phyloP scores from a whole-genome alignment of 2,113 vertebrate species.

The Rhineura floridana region DNA sequence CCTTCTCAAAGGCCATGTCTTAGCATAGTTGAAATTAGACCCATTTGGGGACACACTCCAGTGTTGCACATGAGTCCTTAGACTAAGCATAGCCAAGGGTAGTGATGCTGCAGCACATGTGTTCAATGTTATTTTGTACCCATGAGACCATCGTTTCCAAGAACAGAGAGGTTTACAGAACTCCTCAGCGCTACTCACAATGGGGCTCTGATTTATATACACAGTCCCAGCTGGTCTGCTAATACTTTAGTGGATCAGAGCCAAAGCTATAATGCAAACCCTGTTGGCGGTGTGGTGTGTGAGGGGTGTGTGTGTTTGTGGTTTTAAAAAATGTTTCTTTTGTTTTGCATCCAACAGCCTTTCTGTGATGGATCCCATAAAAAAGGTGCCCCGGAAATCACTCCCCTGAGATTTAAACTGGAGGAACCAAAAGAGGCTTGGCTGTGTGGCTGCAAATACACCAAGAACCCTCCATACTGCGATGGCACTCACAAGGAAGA shows the following conservation, averaged over 20 bases:
- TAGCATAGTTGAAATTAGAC: not conserved
- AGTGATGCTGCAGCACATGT: not conserved
- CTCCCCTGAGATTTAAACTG: conserved; percentile 80
- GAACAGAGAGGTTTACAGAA: not conserved
- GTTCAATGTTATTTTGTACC: not conserved
- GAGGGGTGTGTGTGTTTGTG: not conserved
- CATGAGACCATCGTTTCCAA: not conserved
- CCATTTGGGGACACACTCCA: too few relatives aligned
- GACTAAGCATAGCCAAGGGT: not conserved
- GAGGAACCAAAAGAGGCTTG: conserved; percentile 59
- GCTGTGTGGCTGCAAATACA: conserved; percentile 88
- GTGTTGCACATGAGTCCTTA: not conserved
- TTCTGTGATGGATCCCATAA: conserved; percentile 88
- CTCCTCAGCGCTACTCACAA: not conserved
- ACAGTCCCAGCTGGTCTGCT: not conserved
- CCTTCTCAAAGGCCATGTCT: not conserved
- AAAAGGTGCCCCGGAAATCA: conserved; percentile 67
- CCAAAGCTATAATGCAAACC: not conserved
- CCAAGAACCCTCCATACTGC: conserved; percentile 79
- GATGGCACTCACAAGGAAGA: conserved; percentile 83
- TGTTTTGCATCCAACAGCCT: conserved; percentile 72
- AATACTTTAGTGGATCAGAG: too few relatives aligned
- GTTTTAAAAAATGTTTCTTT: not conserved
- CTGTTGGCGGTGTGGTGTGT: not conserved
- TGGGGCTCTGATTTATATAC: not conserved